Evolutionary conservation across 1,140 invertebrate species (phyloP), one percentile per base, ranked within the genome.

Genomic region (Carcinoscorpius rotundicauda): DNA sequence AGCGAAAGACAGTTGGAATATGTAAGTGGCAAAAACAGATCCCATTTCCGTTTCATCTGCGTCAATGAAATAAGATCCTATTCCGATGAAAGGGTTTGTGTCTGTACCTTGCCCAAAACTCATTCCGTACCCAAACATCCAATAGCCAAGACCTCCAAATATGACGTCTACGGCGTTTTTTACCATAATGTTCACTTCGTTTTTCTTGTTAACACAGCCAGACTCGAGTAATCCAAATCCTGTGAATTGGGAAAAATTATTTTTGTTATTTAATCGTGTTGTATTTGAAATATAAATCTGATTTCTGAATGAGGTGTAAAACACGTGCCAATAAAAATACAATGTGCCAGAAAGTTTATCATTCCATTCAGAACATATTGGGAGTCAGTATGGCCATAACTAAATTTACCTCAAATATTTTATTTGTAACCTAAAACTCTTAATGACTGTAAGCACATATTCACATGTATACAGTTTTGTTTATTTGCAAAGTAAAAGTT

Each of bases 101-200:
- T 64, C 78, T 0, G 81, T 71, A 55, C 83, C 51, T 48, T 60
- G 79, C 1, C 93, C 93, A 72, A 94, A 96, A 61, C 89, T 93
- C 73, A 97, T 81, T 0, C 88, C 91, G 76, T 91, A 97, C 0
- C 93, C 94, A 73, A 96, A 94, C 29, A 91, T 81, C 93, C 93
- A 97, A 77, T 96, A 97, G 0, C 90, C 93, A 4, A 94, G 74
- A 61, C 92, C 93, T 9, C 93, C 93, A 4, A 97, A 82, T 6
- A 93, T 88, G 62, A 97, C 91, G 70, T 96, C 92, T 3, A 91
- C 88, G 0, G 93, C 84, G 73, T 95, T 96, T 76, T 94, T 95
- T 87, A 95, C 91, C 91, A 95, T 94, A n/a, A 95, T 94, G 72
- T 95, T 94, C 0, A 93, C 90, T 81, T 95, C 93, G 73, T 95